Conservation (phyloP, 2,797 vertebrate species). For the Ambastaia sidthimunki region DNA sequence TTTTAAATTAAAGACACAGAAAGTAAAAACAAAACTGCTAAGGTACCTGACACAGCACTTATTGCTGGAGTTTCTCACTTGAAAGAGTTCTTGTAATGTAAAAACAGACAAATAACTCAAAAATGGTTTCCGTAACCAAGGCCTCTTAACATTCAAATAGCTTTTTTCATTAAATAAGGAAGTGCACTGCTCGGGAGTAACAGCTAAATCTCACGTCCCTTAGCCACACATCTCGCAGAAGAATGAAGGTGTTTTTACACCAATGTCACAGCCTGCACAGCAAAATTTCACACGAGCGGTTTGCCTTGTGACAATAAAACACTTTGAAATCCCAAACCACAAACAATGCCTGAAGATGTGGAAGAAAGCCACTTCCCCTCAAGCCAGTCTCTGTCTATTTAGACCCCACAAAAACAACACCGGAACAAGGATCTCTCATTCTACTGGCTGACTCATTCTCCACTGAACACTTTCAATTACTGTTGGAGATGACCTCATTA, state of each 20-base stretch:
- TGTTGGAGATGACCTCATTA: constrained; percentile 31
- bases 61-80: constrained; percentile 62
- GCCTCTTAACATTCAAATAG: constrained; percentile 67
- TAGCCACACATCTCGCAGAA: constrained; percentile 70
- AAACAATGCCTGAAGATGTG: constrained; percentile 72
- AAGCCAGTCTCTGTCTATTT: constrained; percentile 68
- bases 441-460: constrained; percentile 19
- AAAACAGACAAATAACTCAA: constrained; percentile 59
- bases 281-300: constrained; percentile 73
- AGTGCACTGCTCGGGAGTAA: constrained; percentile 57
- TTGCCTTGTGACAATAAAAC: constrained; percentile 75
- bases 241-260: constrained; percentile 66
- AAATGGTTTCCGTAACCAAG: constrained; percentile 50
- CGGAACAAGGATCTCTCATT: constrained; percentile 9
- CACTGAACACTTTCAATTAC: constrained; percentile 2
- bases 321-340: constrained; percentile 71
- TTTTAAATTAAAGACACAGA: constrained; percentile 24
- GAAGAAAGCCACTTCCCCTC: constrained; percentile 63
- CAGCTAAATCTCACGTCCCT: constrained; percentile 62
- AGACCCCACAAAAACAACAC: constrained; percentile 58
- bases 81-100: constrained; percentile 64
- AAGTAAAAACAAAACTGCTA: constrained; percentile 30
- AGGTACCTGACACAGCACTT: constrained; percentile 41
- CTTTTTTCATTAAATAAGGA: constrained; percentile 68
- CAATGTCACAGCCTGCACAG: constrained; percentile 70